phyloP scores from a whole-genome alignment of 2,113 vertebrate genomes.

The Phycodurus eques region DNA sequence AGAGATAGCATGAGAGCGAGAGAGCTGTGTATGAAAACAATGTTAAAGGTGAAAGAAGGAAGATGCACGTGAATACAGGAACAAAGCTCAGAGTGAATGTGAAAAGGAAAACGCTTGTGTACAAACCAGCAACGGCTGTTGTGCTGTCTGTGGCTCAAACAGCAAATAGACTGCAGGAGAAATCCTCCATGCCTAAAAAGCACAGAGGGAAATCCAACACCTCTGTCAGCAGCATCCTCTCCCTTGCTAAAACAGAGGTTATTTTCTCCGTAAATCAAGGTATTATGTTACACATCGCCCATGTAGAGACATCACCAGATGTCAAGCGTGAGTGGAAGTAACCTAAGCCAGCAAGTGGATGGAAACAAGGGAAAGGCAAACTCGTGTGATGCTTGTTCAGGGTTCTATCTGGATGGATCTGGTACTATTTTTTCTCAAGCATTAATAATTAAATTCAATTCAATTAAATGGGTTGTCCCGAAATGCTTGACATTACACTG shows the following conservation, averaged over 20 bases:
- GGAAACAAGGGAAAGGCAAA: slow-evolving; percentile 37
- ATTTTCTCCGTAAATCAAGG: slow-evolving; percentile 66
- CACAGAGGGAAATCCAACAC: slow-evolving; percentile 69
- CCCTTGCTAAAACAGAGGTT: slow-evolving; percentile 60
- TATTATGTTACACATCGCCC: slow-evolving; percentile 62
- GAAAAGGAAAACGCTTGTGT: slow-evolving; percentile 28
- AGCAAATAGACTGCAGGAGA: slow-evolving; percentile 56
- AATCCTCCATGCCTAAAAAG: slow-evolving; percentile 62
- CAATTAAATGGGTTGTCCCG: slow-evolving; percentile 40
- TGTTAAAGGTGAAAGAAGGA: slow-evolving; percentile 34
- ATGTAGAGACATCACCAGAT: slow-evolving; percentile 71
- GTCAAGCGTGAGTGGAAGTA: slow-evolving; percentile 69
- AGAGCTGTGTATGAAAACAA: slow-evolving; percentile 20
- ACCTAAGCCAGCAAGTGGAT: slow-evolving; percentile 50
- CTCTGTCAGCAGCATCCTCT: slow-evolving; percentile 56
- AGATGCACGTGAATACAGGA: slow-evolving; percentile 41
- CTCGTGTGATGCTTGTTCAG: slow-evolving; percentile 13
- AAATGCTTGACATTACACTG: slow-evolving; percentile 62
- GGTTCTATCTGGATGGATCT: slow-evolving; percentile 43
- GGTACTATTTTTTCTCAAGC: slow-evolving; percentile 47
- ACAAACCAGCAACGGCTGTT: slow-evolving; percentile 30
- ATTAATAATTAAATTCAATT: slow-evolving; percentile 53
- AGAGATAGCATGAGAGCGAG: slow-evolving; percentile 23
- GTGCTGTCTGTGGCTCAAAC: slow-evolving; percentile 38
- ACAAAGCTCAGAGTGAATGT: slow-evolving; percentile 30